Evolutionary conservation across 2,113 vertebrate genomes (phyloP).

Genomic region (Ochotona princeps): DNA sequence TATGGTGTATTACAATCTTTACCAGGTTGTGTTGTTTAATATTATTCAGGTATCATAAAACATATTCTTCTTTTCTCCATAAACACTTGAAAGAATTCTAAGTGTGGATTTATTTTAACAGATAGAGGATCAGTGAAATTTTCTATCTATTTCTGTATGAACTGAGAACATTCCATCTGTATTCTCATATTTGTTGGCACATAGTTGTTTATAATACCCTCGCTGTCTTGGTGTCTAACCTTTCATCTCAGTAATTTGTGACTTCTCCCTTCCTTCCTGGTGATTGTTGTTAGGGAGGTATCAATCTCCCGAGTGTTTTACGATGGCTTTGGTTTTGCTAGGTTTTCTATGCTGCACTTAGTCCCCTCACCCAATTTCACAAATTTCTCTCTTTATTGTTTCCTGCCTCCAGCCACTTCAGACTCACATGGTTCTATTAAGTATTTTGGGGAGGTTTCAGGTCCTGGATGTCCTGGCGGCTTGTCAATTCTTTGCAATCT

Average conservation of each 20-base stretch:
- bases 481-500: background rate
- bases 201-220: background rate
- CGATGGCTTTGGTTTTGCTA: background rate
- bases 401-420: background rate
- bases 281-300: background rate
- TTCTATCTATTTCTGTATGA: background rate
- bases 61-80: background rate
- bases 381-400: constrained; percentile 36
- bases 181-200: background rate
- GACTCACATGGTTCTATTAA: constrained; percentile 5
- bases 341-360: background rate
- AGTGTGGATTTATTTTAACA: background rate
- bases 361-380: background rate
- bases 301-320: background rate
- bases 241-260: background rate
- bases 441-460: background rate
- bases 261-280: background rate
- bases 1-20: background rate
- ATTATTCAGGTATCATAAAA: background rate
- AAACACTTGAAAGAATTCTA: constrained; percentile 6
- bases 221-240: background rate
- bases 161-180: background rate
- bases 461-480: background rate
- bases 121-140: background rate
- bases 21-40: background rate